Base-by-base conservation (phyloP, 2,888 invertebrate genomes). In the Frankliniella fusca region DNA sequence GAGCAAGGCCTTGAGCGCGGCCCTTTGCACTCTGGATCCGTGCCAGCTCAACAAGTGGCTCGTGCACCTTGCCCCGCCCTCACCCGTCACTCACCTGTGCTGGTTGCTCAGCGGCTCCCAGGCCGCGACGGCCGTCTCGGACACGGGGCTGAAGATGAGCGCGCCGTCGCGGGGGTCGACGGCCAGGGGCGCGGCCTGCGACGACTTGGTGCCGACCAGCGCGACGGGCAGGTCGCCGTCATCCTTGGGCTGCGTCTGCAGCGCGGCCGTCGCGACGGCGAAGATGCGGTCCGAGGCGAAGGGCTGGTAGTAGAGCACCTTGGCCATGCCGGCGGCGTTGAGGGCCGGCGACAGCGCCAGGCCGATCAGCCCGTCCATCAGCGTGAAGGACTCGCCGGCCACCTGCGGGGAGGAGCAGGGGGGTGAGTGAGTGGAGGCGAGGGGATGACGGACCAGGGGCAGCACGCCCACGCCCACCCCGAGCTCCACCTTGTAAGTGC, bases 171-270 rank as follows among this genome's bases (percentile, higher is more conserved):
- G 89, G 0, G 93, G 92, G 84, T 94, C 93, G 0, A 94, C 91
- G 0, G 93, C 91, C 28, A 95, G 86, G 0, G 93, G 94, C 11
- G 95, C 90, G 8, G 95, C 95, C 87, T 95, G 95, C 0, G 95
- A 95, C 0, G 95, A 94, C 88, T 96, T 95, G 86, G 92, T 93
- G 0, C 95, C 95, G 20, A 95, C 94, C 80, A 95, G 89, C 84
- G 92, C 92, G 0, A 95, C 93, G 0, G 94, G 94, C 81, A 95
- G 87, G 84, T 92, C 92, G 80, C 93, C 91, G 65, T 92, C 93
- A 85, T 92, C 92, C 80, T 85, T 86, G 0, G 95, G 95, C 0
- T 95, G 95, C 1, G 93, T 91, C 2, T 92, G 91, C 23, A 96
- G 88, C 0, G 92, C 93, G 0, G 93, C 90, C 0, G 94, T 94